Base-by-base conservation (phyloP, 2,113 vertebrate genomes). In the Oncorhynchus kisutch region DNA sequence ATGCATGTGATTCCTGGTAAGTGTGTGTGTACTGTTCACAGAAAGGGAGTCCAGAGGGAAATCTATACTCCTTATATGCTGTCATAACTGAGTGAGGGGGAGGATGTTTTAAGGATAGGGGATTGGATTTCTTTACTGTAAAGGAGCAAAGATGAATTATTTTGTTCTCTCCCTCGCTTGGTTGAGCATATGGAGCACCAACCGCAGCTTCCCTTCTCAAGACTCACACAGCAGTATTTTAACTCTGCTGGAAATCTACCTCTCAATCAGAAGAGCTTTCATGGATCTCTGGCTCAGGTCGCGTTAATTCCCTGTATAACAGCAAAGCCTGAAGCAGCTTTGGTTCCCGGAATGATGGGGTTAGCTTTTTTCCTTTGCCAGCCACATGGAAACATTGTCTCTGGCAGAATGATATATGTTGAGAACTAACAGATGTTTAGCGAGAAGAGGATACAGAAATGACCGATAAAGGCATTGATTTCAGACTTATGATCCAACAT, bases 1-100 rank as follows among this genome's bases (percentile, higher is more conserved):
- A 96, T 99, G 94, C 97, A 99, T 0, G 92, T 99, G 66, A 83
- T 99, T 77, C 96, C 97, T 34, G 98, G 97, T 99, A 84, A 93
- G 95, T 90, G 70, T 71, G 31, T 48, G 64, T 27, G 34, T 64
- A 31, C 25, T 67, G 66, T 22, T 13, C 25, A 27, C 6, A 25
- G 25, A 31, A 16, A 18, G 11, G 25, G 3, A 18, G 13, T 27
- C 59, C 1, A n/a, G 4, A 60, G n/a, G 20, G 59, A 60, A 60
- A 60, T 22, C 1, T 60, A 20, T 22, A n/a, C 18, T 60, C 6
- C 7, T 51, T n/a, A n/a, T n/a, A n/a, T 14, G 22, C 12, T 60
- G n/a, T 54, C 34, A 51, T 16, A 51, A 22, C 3, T 16, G 27
- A 29, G 65, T 27, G 65, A 29, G 65, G 24, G 25, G 29, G 14